phyloP scores from a whole-genome alignment of 2,113 vertebrate genomes.

The Eira barbara region DNA sequence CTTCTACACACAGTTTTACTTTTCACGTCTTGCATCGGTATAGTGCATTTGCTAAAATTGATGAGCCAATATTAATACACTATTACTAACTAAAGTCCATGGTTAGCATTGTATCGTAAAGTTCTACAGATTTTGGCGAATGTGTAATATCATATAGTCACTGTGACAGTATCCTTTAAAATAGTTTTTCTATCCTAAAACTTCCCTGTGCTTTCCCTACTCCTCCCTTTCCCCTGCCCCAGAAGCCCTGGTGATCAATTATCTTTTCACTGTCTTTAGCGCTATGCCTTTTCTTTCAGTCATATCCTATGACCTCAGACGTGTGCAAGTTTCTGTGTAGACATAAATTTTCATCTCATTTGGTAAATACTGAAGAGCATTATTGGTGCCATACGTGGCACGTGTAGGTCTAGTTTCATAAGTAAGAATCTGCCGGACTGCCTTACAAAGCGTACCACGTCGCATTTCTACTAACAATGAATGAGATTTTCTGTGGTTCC shows the following conservation, averaged over 20 bases:
- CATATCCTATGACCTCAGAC: not conserved
- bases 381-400: not conserved
- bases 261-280: not conserved
- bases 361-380: not conserved
- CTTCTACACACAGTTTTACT: not conserved
- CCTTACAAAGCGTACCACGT: not conserved
- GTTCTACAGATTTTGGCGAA: not conserved
- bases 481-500: not conserved
- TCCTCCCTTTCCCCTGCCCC: not conserved
- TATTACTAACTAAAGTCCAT: not conserved
- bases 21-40: not conserved
- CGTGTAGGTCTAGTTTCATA: not conserved
- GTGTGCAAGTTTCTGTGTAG: not conserved
- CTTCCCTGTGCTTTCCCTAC: not conserved
- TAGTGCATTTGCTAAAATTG: not conserved
- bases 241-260: not conserved
- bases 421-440: not conserved
- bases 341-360: not conserved
- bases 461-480: not conserved
- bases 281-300: not conserved
- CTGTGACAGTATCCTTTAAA: not conserved
- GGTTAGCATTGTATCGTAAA: not conserved
- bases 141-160: not conserved
- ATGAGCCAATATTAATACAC: not conserved
- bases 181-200: not conserved